Conservation (phyloP, 2,888 invertebrate species). For the Fissipunctia ypsillon region DNA sequence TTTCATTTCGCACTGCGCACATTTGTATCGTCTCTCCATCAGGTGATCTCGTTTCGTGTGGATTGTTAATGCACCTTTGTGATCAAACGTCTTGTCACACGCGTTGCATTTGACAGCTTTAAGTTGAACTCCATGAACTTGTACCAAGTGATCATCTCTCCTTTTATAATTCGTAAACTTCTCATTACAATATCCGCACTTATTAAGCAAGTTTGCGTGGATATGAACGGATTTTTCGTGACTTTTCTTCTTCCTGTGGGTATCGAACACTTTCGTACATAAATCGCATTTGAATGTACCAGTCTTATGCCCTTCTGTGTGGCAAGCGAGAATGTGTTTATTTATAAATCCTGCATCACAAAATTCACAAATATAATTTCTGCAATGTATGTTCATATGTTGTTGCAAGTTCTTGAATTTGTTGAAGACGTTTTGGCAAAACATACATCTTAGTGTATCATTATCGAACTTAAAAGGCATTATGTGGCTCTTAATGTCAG, state of each 20-base stretch:
- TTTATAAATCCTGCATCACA: constrained; percentile 82
- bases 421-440: constrained; percentile 57
- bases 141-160: constrained; percentile 75
- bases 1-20: constrained; percentile 75
- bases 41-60: constrained; percentile 80
- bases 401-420: constrained; percentile 74
- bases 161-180: constrained; percentile 77
- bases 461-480: constrained; percentile 65
- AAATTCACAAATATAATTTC: constrained; percentile 79
- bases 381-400: constrained; percentile 84
- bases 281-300: constrained; percentile 78
- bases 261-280: constrained; percentile 88
- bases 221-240: constrained; percentile 85
- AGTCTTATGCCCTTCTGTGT: constrained; percentile 76
- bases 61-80: constrained; percentile 71
- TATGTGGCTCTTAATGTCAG: constrained; percentile 65
- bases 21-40: constrained; percentile 78
- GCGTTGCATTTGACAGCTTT: constrained; percentile 75
- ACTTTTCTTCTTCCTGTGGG: constrained; percentile 81
- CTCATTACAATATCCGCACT: constrained; percentile 79
- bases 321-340: constrained; percentile 75
- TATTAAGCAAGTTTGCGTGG: constrained; percentile 72
- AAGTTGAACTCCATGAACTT: constrained; percentile 75
- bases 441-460: constrained; percentile 58
- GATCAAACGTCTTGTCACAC: constrained; percentile 76